Percentiles rank a stretch among this genome's conserved stretches.
These are phyloP conservation scores for Leptopilina boulardi DNA, from an alignment of 1,140 invertebrate species.

Conservation along the genomic window DNA sequence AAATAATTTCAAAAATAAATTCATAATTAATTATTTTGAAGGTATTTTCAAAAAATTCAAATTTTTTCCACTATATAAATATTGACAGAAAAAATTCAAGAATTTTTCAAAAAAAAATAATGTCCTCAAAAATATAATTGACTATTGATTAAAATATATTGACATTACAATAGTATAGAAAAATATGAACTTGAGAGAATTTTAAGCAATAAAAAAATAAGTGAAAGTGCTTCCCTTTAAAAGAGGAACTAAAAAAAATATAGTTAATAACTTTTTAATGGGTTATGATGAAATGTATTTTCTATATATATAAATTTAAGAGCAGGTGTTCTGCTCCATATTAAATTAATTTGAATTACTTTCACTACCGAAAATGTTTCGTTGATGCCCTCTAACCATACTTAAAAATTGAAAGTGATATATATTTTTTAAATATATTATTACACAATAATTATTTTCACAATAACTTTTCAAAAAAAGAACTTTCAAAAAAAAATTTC, in stretches of 20 bases:
- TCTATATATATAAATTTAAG: not conserved
- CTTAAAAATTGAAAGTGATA: conserved; percentile 7
- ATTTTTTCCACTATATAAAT: no score
- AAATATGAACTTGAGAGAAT: not conserved
- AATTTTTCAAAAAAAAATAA: no score
- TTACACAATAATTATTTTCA: not conserved
- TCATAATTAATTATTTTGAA: no score
- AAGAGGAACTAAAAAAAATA: not conserved
- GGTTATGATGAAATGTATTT: conserved; percentile 1
- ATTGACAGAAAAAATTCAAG: no score
- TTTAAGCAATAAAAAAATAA: not conserved
- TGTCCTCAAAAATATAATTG: no score
- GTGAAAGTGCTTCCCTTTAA: not conserved
- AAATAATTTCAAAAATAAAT: no score
- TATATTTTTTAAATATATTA: not conserved
- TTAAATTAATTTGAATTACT: conserved; percentile 14
- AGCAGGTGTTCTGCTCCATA: not conserved
- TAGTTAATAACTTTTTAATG: not conserved
- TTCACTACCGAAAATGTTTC: not conserved
- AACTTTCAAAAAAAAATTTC: not conserved
- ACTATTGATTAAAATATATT: no score
- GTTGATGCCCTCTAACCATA: not conserved
- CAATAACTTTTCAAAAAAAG: not conserved
- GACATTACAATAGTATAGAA: not conserved
- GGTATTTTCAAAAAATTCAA: no score